Percentiles rank a stretch among this genome's conserved stretches.
Conservation (phyloP, 2,113 vertebrate species). For the Leuciscus idus region DNA sequence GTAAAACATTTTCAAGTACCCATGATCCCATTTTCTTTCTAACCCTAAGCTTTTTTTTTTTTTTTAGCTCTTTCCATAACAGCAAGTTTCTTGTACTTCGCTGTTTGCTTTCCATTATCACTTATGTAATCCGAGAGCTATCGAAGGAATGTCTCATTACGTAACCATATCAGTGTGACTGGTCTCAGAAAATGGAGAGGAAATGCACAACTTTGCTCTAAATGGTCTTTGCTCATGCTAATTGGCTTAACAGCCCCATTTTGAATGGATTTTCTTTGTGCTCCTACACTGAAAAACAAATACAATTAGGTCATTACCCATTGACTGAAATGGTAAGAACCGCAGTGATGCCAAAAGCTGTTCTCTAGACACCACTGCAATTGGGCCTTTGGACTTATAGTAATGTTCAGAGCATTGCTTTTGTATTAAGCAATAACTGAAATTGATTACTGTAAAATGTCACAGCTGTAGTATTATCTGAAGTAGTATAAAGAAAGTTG, state of each 20-base stretch:
- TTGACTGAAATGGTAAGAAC: slow-evolving; percentile 25
- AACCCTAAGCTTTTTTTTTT: background rate
- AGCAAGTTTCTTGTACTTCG: background rate
- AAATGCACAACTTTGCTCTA: slow-evolving; percentile 23
- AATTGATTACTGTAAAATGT: slow-evolving; percentile 28
- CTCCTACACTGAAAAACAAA: slow-evolving; percentile 13
- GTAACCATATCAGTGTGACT: slow-evolving; percentile 20
- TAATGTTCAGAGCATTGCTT: slow-evolving; percentile 26
- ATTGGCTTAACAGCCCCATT: slow-evolving; percentile 21
- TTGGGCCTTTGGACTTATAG: slow-evolving; percentile 20
- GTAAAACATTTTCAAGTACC: background rate
- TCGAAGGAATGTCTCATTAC: slow-evolving; percentile 41
- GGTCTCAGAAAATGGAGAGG: slow-evolving; percentile 19
- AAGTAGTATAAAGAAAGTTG: background rate
- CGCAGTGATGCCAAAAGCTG: background rate
- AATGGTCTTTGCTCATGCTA: slow-evolving; percentile 15
- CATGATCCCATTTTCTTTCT: background rate
- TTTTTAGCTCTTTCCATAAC: slow-evolving; percentile 47
- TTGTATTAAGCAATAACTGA: slow-evolving; percentile 17
- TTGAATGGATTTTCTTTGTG: slow-evolving; percentile 32
- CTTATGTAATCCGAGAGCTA: slow-evolving; percentile 32
- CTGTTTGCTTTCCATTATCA: slow-evolving; percentile 33
- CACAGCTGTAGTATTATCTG: background rate
- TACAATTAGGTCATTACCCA: slow-evolving; percentile 38
- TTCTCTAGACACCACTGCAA: slow-evolving; percentile 39